phyloP scores from a whole-genome alignment of 2,888 invertebrate genomes.

The Heliconius sara region DNA sequence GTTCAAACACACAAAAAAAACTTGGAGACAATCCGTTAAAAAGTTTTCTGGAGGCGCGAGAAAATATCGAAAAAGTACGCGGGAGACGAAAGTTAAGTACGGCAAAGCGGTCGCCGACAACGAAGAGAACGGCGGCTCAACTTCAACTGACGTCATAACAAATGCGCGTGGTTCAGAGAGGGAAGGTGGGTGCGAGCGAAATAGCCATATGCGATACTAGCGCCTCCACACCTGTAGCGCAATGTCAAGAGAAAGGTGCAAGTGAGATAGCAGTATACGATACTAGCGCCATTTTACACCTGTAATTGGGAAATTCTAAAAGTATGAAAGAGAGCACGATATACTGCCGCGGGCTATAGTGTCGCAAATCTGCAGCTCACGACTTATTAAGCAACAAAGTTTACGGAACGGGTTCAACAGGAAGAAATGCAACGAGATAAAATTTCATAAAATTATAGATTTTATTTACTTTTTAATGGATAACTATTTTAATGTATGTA shows the following conservation, averaged over 20 bases:
- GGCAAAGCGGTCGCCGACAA: conserved; percentile 49
- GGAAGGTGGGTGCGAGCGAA: conserved; percentile 49
- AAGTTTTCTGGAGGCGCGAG: conserved; percentile 47
- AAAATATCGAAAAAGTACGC: conserved; percentile 71
- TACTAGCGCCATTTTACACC: conserved; percentile 27
- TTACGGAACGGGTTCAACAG: conserved; percentile 53
- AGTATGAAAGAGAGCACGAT: conserved; percentile 10
- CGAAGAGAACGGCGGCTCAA: conserved; percentile 67
- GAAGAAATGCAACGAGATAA: conserved; percentile 59
- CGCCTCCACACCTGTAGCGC: conserved; percentile 68
- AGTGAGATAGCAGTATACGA: conserved; percentile 24
- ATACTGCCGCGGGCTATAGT: background rate
- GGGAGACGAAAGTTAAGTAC: conserved; percentile 52
- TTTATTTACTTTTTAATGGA: conserved; percentile 54
- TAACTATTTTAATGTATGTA: conserved; percentile 44
- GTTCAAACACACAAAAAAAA: conserved; percentile 51
- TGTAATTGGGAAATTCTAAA: background rate
- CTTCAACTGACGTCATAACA: conserved; percentile 63
- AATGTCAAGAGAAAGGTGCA: conserved; percentile 43
- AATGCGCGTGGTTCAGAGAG: conserved; percentile 49
- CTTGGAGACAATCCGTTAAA: conserved; percentile 43
- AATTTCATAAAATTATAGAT: conserved; percentile 38
- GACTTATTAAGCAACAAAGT: conserved; percentile 49
- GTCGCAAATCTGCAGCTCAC: conserved; percentile 16
- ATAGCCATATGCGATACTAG: conserved; percentile 53